Evolutionary conservation across 1,140 invertebrate genomes (phyloP).

Genomic region (Drosophila subobscura): DNA sequence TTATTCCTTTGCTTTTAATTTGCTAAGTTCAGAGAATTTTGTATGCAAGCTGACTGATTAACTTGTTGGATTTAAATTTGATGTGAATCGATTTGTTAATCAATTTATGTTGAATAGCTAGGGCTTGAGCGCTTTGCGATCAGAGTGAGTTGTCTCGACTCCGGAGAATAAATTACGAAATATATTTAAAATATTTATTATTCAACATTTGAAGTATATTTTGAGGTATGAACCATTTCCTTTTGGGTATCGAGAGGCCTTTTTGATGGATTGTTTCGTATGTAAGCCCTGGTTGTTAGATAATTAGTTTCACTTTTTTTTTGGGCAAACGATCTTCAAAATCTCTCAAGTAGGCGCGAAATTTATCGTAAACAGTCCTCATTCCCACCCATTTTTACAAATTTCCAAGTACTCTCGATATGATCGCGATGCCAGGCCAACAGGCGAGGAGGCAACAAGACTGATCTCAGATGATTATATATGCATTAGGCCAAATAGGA

Average conservation of each 20-base stretch:
- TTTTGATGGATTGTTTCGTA: no score
- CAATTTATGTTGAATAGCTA: conserved; percentile 5
- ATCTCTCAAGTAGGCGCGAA: conserved; percentile 73
- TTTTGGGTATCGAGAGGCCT: neutral
- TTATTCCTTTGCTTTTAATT: no score
- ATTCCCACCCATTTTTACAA: conserved; percentile 26
- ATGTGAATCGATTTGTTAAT: conserved; percentile 2
- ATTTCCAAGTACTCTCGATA: conserved; percentile 35
- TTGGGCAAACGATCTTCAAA: conserved; percentile 9
- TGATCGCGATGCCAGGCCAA: conserved; percentile 15
- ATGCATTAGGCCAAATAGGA: conserved; percentile 26
- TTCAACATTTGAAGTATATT: neutral
- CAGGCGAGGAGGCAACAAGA: conserved; percentile 9
- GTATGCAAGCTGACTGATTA: no score
- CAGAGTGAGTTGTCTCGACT: conserved; percentile 9
- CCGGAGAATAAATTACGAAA: conserved; percentile 5
- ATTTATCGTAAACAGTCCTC: conserved; percentile 56
- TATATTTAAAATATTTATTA: conserved; percentile 7
- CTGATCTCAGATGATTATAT: conserved; percentile 20
- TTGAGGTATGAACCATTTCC: neutral
- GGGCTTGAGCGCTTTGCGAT: conserved; percentile 4
- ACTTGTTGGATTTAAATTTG: no score
- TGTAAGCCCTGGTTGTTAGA: no score
- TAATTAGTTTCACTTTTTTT: no score
- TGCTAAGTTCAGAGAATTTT: no score